phyloP scores from a whole-genome alignment of 2,888 invertebrate species.

The Sminthurides aquaticus region DNA sequence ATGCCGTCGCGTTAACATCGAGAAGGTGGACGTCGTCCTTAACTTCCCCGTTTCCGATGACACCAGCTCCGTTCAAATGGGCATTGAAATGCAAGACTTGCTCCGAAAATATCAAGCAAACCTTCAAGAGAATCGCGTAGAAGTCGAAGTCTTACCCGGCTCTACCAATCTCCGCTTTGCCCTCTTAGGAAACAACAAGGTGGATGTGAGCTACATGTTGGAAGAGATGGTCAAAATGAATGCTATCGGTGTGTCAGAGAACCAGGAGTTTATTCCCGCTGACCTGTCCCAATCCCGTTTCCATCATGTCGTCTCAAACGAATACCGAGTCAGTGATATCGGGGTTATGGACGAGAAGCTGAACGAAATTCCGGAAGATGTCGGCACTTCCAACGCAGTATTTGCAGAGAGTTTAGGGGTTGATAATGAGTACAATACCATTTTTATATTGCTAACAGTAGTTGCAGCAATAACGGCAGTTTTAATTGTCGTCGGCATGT shows the following conservation, averaged over 20 bases:
- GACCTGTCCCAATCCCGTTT: constrained; percentile 32
- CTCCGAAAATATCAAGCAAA: constrained; percentile 28
- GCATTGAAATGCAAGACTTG: constrained; percentile 38
- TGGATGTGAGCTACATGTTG: constrained; percentile 69
- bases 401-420: constrained; percentile 32
- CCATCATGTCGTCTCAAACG: constrained; percentile 23
- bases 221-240: constrained; percentile 52
- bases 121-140: constrained; percentile 40
- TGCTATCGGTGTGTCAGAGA: constrained; percentile 33
- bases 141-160: constrained; percentile 53
- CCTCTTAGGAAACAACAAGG: constrained; percentile 63
- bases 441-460: constrained; percentile 34
- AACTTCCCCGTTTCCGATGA: constrained; percentile 52
- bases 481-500: constrained; percentile 37
- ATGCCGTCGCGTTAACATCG: constrained; percentile 62
- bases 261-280: constrained; percentile 28
- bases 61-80: constrained; percentile 34
- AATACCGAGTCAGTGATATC: constrained; percentile 3
- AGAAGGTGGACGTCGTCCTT: constrained; percentile 66
- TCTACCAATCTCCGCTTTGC: constrained; percentile 51
- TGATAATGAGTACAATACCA: constrained; percentile 33
- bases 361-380: constrained; percentile 22
- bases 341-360: constrained; percentile 20
- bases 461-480: constrained; percentile 40
- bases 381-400: constrained; percentile 29